These are phyloP conservation scores for Bicyclus anynana DNA, from an alignment of 1,140 invertebrate species.

Conservation along the genomic window DNA sequence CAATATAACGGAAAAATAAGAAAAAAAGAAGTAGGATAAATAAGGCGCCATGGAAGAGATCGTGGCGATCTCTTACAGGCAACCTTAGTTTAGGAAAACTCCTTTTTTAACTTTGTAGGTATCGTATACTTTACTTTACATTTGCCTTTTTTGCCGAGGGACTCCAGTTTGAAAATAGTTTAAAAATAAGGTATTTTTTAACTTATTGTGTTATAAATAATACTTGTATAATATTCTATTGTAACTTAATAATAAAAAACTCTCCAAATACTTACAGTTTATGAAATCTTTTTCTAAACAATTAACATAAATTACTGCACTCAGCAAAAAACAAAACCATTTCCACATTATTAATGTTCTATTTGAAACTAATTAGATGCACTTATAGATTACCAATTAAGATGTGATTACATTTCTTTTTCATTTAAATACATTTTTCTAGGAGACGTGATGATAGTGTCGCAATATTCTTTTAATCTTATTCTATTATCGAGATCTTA, in stretches of 20 bases:
- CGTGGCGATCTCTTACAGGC: no score
- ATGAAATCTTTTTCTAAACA: slow-evolving; percentile 37
- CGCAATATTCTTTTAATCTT: slow-evolving; percentile 6
- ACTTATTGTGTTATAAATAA: no score
- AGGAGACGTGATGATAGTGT: slow-evolving; percentile 19
- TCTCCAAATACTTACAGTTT: slow-evolving; percentile 46
- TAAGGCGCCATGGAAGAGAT: no score
- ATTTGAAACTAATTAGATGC: background rate
- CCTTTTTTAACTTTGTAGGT: no score
- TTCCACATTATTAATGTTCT: slow-evolving; percentile 16
- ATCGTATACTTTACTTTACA: no score
- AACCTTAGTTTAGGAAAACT: no score
- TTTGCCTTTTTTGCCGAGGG: no score
- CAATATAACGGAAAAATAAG: no score
- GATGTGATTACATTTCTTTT: background rate
- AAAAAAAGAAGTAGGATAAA: no score
- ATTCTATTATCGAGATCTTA: background rate
- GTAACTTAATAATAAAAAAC: background rate
- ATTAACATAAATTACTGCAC: slow-evolving; percentile 20
- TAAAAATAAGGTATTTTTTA: no score
- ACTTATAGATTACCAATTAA: slow-evolving; percentile 3
- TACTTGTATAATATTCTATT: no score
- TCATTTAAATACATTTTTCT: slow-evolving; percentile 20
- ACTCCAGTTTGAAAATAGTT: no score
- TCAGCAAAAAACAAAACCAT: slow-evolving; percentile 12